Percentiles rank a stretch among this genome's conserved stretches.
Evolutionary conservation across 2,113 vertebrate species (phyloP).

Genomic region (Rynchops niger): DNA sequence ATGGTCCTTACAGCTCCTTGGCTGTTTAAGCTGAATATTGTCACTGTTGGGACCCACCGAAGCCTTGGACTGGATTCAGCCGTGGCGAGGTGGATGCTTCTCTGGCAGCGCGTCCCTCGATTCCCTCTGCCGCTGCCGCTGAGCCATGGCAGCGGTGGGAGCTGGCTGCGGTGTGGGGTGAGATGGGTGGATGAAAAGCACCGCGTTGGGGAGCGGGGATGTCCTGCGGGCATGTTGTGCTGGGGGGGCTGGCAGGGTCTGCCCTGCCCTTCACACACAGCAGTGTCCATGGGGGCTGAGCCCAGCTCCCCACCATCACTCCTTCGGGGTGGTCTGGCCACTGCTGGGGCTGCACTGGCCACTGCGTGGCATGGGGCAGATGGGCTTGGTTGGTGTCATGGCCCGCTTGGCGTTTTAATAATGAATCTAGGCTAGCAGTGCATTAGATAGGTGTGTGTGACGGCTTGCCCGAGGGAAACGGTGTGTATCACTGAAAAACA

Average conservation of each 20-base stretch:
- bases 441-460: neutral
- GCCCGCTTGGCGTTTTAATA: fast-evolving
- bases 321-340: fast-evolving
- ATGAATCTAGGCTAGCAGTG: fast-evolving
- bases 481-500: fast-evolving
- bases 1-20: neutral
- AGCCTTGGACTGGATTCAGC: neutral
- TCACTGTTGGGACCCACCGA: neutral
- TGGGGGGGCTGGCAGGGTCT: fast-evolving
- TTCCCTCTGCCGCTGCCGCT: neutral
- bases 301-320: fast-evolving
- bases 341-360: neutral
- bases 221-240: fast-evolving
- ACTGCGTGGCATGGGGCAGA: neutral
- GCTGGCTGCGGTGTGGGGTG: fast-evolving
- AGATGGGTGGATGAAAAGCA: fast-evolving
- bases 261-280: neutral
- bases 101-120: neutral
- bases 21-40: neutral
- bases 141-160: fast-evolving
- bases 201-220: fast-evolving
- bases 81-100: fast-evolving
- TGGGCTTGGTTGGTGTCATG: neutral
- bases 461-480: neutral
- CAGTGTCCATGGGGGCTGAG: fast-evolving